Base-by-base conservation (phyloP, 2,888 invertebrate species). In the Polydesmus complanatus region DNA sequence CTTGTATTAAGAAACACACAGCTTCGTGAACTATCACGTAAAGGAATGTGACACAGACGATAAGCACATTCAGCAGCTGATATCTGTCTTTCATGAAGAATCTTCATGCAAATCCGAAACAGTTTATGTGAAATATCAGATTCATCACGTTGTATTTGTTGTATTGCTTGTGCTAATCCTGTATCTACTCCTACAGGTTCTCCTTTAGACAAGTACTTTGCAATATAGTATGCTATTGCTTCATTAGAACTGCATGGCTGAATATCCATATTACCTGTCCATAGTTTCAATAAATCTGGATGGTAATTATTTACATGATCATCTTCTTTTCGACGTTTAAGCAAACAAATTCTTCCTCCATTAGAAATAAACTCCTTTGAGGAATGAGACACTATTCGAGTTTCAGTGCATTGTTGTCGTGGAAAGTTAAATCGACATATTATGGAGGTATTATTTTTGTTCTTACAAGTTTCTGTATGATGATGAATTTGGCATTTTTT, bases 381-480 rank as follows among this genome's bases (percentile, higher is more conserved):
- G 8, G 57, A 18, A 54, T 8, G 47, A 18, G 56, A 55, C 11
- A 55, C 19, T 11, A 47, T 23, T 11, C 25, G 56, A 14, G 59
- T 61, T 19, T 23, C 21, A 8, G 27, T 23, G 48, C 48, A 27
- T n/a, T 18, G 19, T 3, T 48, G 58, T 11, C 60, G n/a, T 2
- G 57, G 60, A 60, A 59, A 58, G 2, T 26, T 55, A 56, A 60
- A 60, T 14, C 60, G 58, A n/a, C n/a, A n/a, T n/a, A n/a, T n/a
- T n/a, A n/a, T n/a, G n/a, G n/a, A n/a, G n/a, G 37, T 57, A 19
- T 18, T 23, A 37, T 59, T 19, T 14, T 23, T 26, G 14, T 61
- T 27, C 26, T 61, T 50, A 19, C 59, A 61, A 19, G 37, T 59
- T 22, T 37, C 19, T 19, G 61, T 61, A 37, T 61, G 61, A 14